phyloP scores from a whole-genome alignment of 1,140 invertebrate species.

The Cylas formicarius region DNA sequence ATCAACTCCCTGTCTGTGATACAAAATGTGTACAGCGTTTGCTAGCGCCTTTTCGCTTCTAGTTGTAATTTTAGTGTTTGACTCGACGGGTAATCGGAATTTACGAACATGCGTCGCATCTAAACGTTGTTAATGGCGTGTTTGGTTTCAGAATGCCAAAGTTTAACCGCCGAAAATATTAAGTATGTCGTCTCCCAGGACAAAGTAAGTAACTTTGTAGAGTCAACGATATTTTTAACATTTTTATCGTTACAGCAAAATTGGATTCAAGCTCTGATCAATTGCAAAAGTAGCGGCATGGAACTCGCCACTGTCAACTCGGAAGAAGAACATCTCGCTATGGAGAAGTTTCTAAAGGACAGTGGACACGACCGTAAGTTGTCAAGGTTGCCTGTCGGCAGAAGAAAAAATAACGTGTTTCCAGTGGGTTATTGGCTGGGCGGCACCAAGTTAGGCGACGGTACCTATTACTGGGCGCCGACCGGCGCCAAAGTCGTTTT shows the following conservation, averaged over 20 bases:
- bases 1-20: no score
- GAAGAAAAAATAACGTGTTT: conserved; percentile 1
- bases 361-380: conserved; percentile 8
- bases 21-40: no score
- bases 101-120: not conserved
- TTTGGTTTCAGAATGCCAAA: not conserved
- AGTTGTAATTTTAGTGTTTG: no score
- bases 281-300: conserved; percentile 15
- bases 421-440: conserved; percentile 6
- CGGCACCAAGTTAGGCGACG: conserved; percentile 12
- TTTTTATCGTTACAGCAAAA: conserved; percentile 12
- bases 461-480: conserved; percentile 3
- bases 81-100: not conserved
- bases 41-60: no score
- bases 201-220: not conserved
- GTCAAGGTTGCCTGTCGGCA: not conserved
- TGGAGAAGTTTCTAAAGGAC: conserved; percentile 6
- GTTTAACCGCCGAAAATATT: not conserved
- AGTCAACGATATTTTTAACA: not conserved
- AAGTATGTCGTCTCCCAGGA: conserved; percentile 1
- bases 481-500: conserved; percentile 3
- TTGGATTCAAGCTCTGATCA: conserved; percentile 17
- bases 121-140: not conserved
- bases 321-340: conserved; percentile 1
- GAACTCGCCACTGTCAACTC: conserved; percentile 8